Conservation (phyloP, 2,113 vertebrate genomes). For the Crotalus tigris region DNA sequence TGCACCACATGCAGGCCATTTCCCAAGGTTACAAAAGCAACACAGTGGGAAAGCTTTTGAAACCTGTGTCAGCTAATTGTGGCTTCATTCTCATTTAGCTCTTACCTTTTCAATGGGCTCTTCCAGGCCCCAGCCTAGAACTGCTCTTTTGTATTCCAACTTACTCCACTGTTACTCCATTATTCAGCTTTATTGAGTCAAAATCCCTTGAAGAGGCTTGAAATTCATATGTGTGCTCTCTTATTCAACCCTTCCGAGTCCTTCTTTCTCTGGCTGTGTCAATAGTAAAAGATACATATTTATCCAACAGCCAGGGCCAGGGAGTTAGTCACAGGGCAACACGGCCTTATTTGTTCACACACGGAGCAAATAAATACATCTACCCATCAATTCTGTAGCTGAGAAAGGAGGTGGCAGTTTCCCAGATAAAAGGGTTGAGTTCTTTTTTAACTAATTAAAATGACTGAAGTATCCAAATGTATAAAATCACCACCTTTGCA, state of each 20-base stretch:
- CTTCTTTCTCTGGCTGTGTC: slow-evolving; percentile 32
- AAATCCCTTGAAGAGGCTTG: slow-evolving; percentile 52
- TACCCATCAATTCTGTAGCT: background rate
- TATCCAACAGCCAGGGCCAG: slow-evolving; percentile 46
- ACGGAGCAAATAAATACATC: slow-evolving; percentile 12
- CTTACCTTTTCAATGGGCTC: slow-evolving; percentile 4
- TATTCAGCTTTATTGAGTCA: slow-evolving; percentile 57
- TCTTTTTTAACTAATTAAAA: slow-evolving; percentile 24
- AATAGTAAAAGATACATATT: slow-evolving; percentile 64
- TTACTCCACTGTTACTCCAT: slow-evolving; percentile 40
- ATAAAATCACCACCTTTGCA: slow-evolving; percentile 11
- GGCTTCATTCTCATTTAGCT: slow-evolving; percentile 31
- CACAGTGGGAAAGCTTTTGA: slow-evolving; percentile 18
- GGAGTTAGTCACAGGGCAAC: slow-evolving; percentile 10
- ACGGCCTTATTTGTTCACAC: slow-evolving; percentile 49
- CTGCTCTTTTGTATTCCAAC: slow-evolving; percentile 29
- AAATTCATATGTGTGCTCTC: slow-evolving; percentile 39
- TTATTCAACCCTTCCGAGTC: slow-evolving; percentile 54
- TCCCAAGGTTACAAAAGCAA: background rate
- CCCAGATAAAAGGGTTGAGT: slow-evolving; percentile 19
- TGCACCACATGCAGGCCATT: background rate
- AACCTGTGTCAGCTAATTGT: slow-evolving; percentile 28
- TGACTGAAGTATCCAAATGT: background rate
- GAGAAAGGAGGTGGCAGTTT: slow-evolving; percentile 20
- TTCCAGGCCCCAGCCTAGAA: slow-evolving; percentile 22